Evolutionary conservation across 2,888 invertebrate species (phyloP), one percentile per base, ranked within the genome.

Genomic region (Pantelozetes paolii): DNA sequence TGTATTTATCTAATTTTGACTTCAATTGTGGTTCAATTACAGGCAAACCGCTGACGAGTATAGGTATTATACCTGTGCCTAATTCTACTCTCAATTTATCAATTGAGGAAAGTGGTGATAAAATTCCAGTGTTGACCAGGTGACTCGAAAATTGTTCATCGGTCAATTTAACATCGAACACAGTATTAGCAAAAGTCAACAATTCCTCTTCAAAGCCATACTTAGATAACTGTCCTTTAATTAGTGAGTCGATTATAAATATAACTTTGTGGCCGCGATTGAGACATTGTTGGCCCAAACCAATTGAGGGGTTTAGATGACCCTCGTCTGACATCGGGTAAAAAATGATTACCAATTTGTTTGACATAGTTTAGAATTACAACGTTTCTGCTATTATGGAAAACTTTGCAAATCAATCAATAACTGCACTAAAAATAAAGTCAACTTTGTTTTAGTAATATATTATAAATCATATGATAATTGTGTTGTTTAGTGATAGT

Each of bases 241-340:
- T 45, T 13, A 72, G n/a, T 8, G 3, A 18, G 18, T 72, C 69
- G 15, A 74, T 23, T 3, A 20, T 45, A 74, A 74, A 74, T n/a
- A 50, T 32, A 28, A 48, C 48, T 40, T 42, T 73, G 26, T 74
- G 74, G 26, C 74, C 74, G 13, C 23, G 6, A 9, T 6, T 6
- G 2, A 54, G 18, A 9, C 74, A 20, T 57, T 54, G 11, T 28
- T 74, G 72, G 11, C 72, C 74, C 20, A 74, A 73, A 8, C 72
- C 70, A 48, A 74, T 50, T 8, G 42, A 73, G 15, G 74, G 18
- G 32, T 74, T 74, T 5, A 74, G 23, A 28, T 73, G 73, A 18
- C 74, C 72, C n/a, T n/a, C n/a, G n/a, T n/a, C n/a, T n/a, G n/a
- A n/a, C n/a, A n/a, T n/a, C n/a, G n/a, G n/a, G n/a, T n/a, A n/a